phyloP scores from a whole-genome alignment of 2,888 invertebrate species.

The Eilema caniola region DNA sequence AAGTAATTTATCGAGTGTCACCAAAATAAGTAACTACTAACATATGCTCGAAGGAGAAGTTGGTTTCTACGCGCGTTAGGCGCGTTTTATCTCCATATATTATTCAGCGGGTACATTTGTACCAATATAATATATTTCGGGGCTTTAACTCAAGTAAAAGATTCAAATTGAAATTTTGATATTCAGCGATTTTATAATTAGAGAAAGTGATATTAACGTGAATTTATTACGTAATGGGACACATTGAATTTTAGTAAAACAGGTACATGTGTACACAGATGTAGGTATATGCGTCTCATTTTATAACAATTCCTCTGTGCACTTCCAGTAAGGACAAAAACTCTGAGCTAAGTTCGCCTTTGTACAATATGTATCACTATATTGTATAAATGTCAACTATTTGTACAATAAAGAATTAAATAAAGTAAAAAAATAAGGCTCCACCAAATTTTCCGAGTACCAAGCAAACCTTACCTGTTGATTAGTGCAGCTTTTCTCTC shows the following conservation, averaged over 20 bases:
- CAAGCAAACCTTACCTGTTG: too few relatives aligned
- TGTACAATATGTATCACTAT: too few relatives aligned
- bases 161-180: slow-evolving; percentile 44
- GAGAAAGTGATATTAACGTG: slow-evolving; percentile 5
- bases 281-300: too few relatives aligned
- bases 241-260: background rate
- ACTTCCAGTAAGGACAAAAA: too few relatives aligned
- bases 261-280: too few relatives aligned
- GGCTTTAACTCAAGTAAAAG: slow-evolving; percentile 30
- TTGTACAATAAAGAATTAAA: too few relatives aligned
- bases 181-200: slow-evolving; percentile 23
- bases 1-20: slow-evolving; percentile 36
- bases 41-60: slow-evolving; percentile 65
- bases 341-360: too few relatives aligned
- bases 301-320: too few relatives aligned
- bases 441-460: too few relatives aligned
- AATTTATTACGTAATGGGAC: background rate
- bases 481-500: too few relatives aligned
- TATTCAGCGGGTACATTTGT: slow-evolving; percentile 62
- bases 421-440: too few relatives aligned
- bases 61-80: slow-evolving; percentile 58
- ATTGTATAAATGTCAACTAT: too few relatives aligned
- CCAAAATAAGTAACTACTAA: slow-evolving; percentile 52
- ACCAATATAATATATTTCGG: slow-evolving; percentile 28
- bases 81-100: slow-evolving; percentile 71